Evolutionary conservation across 2,888 invertebrate species (phyloP).

Genomic region (Adineta ricciae): DNA sequence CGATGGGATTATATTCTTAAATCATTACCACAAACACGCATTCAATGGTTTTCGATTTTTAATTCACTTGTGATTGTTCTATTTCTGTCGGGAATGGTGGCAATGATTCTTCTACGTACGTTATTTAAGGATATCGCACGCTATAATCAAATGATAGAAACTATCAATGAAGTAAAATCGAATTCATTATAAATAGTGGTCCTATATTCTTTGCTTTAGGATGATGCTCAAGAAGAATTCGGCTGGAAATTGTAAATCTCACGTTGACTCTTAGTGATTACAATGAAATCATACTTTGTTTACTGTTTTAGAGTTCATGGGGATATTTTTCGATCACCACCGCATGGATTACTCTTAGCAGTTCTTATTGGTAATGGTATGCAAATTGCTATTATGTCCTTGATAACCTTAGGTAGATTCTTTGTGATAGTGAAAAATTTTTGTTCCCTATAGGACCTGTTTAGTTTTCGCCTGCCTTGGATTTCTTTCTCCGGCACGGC

Average conservation of each 20-base stretch:
- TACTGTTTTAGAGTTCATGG: conserved; percentile 53
- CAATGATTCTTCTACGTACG: conserved; percentile 92
- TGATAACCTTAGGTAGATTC: conserved; percentile 63
- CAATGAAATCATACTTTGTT: neutral
- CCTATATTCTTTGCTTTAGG: conserved; percentile 38
- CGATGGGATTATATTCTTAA: conserved; percentile 98
- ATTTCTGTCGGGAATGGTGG: conserved; percentile 96
- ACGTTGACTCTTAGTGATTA: neutral
- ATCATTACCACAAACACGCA: conserved; percentile 93
- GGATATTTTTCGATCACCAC: conserved; percentile 59
- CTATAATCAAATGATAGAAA: conserved; percentile 71
- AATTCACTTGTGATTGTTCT: conserved; percentile 92
- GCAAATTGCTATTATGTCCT: conserved; percentile 88
- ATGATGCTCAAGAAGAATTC: conserved; percentile 70
- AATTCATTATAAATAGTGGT: neutral
- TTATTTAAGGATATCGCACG: conserved; percentile 94
- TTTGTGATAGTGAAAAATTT: neutral
- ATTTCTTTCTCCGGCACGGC: conserved; percentile 92
- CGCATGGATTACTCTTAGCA: conserved; percentile 86
- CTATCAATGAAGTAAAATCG: conserved; percentile 35
- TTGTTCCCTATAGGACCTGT: neutral
- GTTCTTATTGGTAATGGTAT: conserved; percentile 87
- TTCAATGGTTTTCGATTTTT: conserved; percentile 93
- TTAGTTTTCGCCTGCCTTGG: conserved; percentile 95
- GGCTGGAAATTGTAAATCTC: conserved; percentile 56